Evolutionary conservation across 2,113 vertebrate species (phyloP), one percentile per base, ranked within the genome.

Genomic region (Protomyctophum bolini): DNA sequence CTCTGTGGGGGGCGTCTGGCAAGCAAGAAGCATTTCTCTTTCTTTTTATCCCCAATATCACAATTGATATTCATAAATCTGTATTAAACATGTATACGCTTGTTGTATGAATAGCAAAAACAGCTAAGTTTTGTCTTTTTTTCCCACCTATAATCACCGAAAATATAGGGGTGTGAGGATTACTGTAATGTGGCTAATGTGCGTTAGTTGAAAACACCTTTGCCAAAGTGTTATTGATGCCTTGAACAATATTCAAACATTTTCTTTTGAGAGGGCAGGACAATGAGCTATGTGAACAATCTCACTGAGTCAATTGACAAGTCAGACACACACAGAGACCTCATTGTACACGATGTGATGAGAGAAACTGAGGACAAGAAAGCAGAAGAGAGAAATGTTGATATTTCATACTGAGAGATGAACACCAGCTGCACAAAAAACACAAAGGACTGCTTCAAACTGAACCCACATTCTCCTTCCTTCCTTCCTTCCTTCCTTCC

Each of bases 221-320:
- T 63, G 69, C 60, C 2, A 14, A 75, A 66, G 81, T 81, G 67
- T 83, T 86, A 77, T 70, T 68, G 57, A 67, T 67, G 48, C 8
- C 6, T 50, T 82, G 71, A 83, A 83, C 75, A 74, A 85, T 21
- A 21, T 87, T 88, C 76, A 82, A 73, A 86, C 75, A 66, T 83
- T 63, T 72, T 77, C 68, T 77, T 86, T 71, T 14, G 21, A 58
- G 63, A 61, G 68, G 78, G 61, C 15, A 73, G 57, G 74, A 88
- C 84, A 92, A 86, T 90, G 81, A 87, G 86, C 86, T 90, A 69
- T 80, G 86, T 65, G 86, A 75, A 84, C 86, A 77, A 84, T 85
- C 87, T 86, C 58, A 7, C 68, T 68, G 55, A 91, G 85, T 90
- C 88, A 80, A 85, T 86, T 63, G 72, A 75, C 80, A 70, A 87